Evolutionary conservation across 2,797 vertebrate species (phyloP), one percentile per base, ranked within the genome.

Genomic region (Smutsia gigantea): DNA sequence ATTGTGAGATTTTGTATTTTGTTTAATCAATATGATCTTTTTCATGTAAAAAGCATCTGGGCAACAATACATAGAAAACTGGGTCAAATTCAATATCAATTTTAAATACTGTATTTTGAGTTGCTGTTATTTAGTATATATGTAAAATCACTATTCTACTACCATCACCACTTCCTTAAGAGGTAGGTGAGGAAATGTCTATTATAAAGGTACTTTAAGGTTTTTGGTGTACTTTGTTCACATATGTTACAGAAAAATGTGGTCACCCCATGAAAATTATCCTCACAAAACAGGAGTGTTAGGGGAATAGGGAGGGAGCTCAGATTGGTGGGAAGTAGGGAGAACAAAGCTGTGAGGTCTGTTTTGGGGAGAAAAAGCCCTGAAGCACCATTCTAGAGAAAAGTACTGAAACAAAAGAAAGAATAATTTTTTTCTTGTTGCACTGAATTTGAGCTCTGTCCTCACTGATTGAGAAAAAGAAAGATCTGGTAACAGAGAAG

Each of bases 1-100:
- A 10, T 69, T 86, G 31, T 93, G 59, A 83, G 23, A 81, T 72
- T 83, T 79, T 71, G 8, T 34, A 53, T 90, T 92, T 95, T 81
- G 8, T 57, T 89, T 89, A 69, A 86, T 11, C 4, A 78, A 57
- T 64, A 13, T 51, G 10, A 74, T 61, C 7, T 25, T 64, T 75
- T 72, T 90, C 46, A 64, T 15, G 12, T 37, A 34, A 86, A 86
- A 64, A 27, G 1, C 29, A 14, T 59, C 15, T 59, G 55, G 18
- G 5, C 59, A 55, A 82, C 5, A 87, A 15, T 46, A 46, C 2
- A 63, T 11, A 55, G 14, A 1, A 57, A 93, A 53, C 15, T 71
- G 14, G 11, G 4, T 29, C 29, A 66, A 27, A 37, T 75, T 25
- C 19, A 74, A 55, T 53, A 21, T 63, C 46, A 53, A 37, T 71